Evolutionary conservation across 2,113 vertebrate species (phyloP).

Genomic region (Anolis sagrei): DNA sequence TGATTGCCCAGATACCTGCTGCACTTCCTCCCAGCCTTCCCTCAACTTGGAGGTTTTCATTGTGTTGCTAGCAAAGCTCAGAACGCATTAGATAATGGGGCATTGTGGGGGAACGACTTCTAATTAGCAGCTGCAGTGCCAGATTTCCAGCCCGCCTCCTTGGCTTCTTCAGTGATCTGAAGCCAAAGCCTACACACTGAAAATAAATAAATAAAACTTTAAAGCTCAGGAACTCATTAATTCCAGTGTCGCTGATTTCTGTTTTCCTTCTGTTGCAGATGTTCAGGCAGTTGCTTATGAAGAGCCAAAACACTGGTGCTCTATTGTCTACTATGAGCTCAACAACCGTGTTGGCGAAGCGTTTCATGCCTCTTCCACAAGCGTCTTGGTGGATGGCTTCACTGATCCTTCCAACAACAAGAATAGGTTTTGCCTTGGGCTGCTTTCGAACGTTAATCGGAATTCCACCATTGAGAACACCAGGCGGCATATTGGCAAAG

Average conservation of each 20-base stretch:
- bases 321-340: conserved; percentile 99
- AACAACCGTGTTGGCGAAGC: conserved; percentile 97
- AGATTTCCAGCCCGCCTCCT: not conserved
- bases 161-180: conserved; percentile 22
- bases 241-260: not conserved
- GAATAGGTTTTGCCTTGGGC: conserved; percentile 97
- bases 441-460: conserved; percentile 98
- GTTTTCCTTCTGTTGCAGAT: conserved; percentile 79
- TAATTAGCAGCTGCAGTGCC: not conserved
- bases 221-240: not conserved
- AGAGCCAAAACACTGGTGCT: conserved; percentile 99
- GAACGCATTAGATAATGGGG: not conserved
- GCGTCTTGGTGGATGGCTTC: conserved; percentile 96
- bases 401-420: conserved; percentile 99
- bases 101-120: not conserved
- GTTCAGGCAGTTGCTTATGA: conserved; percentile 97
- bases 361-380: conserved; percentile 96
- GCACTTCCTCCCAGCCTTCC: not conserved
- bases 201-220: conserved; percentile 32
- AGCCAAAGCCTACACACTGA: conserved; percentile 22
- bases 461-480: conserved; percentile 99
- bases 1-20: not conserved
- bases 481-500: conserved; percentile 96
- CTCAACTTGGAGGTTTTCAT: not conserved
- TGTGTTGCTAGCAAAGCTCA: not conserved